Conservation (phyloP, 2,888 invertebrate genomes). For the Neuroscelio doddi region DNA sequence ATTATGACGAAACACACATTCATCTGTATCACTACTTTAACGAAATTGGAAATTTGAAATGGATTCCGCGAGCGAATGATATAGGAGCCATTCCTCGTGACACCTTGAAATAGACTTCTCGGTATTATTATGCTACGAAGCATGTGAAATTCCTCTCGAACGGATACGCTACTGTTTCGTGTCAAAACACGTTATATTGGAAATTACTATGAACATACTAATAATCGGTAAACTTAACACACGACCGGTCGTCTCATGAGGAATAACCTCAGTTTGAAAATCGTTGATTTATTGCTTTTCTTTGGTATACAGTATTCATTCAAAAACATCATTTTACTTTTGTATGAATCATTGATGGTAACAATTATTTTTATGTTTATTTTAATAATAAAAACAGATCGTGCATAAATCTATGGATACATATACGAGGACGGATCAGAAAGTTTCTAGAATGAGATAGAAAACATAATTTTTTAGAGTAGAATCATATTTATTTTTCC, state of each 20-base stretch:
- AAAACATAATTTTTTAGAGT: too few species aligned
- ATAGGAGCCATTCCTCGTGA: slow-evolving; percentile 65
- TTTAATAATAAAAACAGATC: too few species aligned
- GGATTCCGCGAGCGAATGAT: slow-evolving; percentile 61
- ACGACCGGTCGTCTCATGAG: slow-evolving; percentile 64
- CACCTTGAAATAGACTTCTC: slow-evolving; percentile 66
- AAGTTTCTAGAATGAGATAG: too few species aligned
- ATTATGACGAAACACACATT: slow-evolving; percentile 32
- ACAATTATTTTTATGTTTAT: too few species aligned
- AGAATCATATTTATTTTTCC: too few species aligned
- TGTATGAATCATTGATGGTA: too few species aligned
- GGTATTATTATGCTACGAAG: slow-evolving; percentile 56
- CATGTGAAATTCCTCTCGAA: slow-evolving; percentile 52
- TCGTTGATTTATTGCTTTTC: too few species aligned
- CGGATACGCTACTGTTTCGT: slow-evolving; percentile 44
- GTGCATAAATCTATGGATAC: too few species aligned
- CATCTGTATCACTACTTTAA: slow-evolving; percentile 46
- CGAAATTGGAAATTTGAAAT: slow-evolving; percentile 66
- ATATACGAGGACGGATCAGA: too few species aligned
- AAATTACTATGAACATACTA: slow-evolving; percentile 46
- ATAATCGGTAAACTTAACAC: slow-evolving; percentile 13
- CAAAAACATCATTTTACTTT: too few species aligned
- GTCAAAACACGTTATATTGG: slow-evolving; percentile 52
- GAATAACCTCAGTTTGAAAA: slow-evolving; percentile 47
- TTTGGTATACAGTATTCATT: too few species aligned